phyloP scores from a whole-genome alignment of 2,113 vertebrate genomes.

The Eidolon helvum region DNA sequence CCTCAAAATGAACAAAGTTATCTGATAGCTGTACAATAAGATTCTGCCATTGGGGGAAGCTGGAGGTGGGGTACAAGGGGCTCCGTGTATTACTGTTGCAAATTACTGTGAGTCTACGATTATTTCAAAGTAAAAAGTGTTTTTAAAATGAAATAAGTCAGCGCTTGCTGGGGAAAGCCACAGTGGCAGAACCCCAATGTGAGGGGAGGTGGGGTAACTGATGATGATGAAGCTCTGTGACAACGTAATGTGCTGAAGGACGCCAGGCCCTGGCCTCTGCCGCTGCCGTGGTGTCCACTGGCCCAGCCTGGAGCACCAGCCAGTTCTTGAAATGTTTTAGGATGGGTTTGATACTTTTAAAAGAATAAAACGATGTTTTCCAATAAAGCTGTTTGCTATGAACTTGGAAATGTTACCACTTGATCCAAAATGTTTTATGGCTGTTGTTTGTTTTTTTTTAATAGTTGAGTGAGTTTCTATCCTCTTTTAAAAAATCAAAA shows the following conservation, averaged over 20 bases:
- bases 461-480: conserved; percentile 12
- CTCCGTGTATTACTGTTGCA: neutral
- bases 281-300: neutral
- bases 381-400: conserved; percentile 16
- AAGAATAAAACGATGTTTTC: conserved; percentile 53
- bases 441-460: conserved; percentile 25
- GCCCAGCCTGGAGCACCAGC: neutral
- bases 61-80: neutral
- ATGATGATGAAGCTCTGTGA: neutral
- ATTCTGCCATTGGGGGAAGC: neutral
- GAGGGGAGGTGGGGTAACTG: neutral
- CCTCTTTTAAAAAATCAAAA: conserved; percentile 56
- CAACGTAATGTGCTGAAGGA: neutral
- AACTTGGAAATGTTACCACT: conserved; percentile 34
- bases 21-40: neutral
- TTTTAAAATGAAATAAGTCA: neutral
- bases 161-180: neutral
- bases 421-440: neutral
- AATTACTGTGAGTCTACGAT: neutral
- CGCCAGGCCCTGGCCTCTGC: neutral
- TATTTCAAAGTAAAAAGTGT: conserved; percentile 47
- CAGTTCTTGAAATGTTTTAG: neutral
- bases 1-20: neutral
- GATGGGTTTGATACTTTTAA: conserved; percentile 41
- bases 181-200: neutral